Evolutionary conservation across 2,797 vertebrate species (phyloP).

Genomic region (Adelosebastes latens): DNA sequence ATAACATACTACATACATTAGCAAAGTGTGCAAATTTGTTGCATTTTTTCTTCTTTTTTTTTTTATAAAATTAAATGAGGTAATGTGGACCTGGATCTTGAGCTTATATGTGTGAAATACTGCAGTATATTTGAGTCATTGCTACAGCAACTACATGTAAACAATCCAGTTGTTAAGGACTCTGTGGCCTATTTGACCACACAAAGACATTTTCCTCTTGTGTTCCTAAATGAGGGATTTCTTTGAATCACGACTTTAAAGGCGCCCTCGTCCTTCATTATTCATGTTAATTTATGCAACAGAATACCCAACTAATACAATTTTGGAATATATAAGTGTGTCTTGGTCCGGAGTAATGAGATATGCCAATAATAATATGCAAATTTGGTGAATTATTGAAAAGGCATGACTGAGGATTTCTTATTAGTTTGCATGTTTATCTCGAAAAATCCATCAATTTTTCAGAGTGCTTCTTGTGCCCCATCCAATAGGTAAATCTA

Average conservation of each 20-base stretch:
- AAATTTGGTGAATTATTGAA: slow-evolving; percentile 85
- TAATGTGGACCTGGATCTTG: neutral
- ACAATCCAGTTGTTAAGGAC: slow-evolving; percentile 13
- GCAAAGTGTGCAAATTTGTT: too few species aligned
- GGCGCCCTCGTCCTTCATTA: slow-evolving; percentile 70
- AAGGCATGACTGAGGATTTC: slow-evolving; percentile 76
- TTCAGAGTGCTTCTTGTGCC: slow-evolving; percentile 63
- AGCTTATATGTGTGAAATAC: neutral
- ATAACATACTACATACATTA: too few species aligned
- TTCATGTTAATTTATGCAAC: slow-evolving; percentile 83
- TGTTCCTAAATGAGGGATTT: slow-evolving; percentile 54
- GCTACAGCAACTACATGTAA: neutral
- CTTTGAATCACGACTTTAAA: slow-evolving; percentile 69
- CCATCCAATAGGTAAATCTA: slow-evolving; percentile 75
- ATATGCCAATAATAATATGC: slow-evolving; percentile 85
- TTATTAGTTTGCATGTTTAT: slow-evolving; percentile 81
- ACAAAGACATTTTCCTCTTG: slow-evolving; percentile 42
- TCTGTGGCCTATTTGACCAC: slow-evolving; percentile 39
- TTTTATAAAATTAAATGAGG: neutral
- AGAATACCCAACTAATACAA: slow-evolving; percentile 75
- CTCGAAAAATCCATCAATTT: slow-evolving; percentile 72
- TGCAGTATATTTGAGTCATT: neutral
- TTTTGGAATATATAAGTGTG: slow-evolving; percentile 83
- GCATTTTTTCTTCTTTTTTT: neutral
- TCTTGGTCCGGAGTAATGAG: slow-evolving; percentile 78